Evolutionary conservation across 1,140 invertebrate genomes (phyloP).

Genomic region (Phthorimaea operculella): DNA sequence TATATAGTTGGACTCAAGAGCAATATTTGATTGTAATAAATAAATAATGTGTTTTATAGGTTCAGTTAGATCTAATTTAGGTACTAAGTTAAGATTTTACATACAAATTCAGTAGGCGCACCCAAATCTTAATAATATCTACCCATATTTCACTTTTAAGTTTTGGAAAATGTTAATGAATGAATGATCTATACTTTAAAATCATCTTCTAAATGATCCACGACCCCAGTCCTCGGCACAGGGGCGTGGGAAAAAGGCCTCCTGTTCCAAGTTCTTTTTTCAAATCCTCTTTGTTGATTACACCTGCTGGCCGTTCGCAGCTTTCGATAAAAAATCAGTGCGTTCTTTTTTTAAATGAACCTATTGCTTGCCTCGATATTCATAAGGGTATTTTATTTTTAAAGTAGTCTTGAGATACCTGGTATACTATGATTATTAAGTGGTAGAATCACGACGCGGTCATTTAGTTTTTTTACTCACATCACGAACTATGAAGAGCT

Average conservation of each 20-base stretch:
- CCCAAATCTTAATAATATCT: too few species aligned
- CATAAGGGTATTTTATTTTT: constrained; percentile 46
- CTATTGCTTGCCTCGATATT: constrained; percentile 42
- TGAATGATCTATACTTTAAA: constrained; percentile 16
- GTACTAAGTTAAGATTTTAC: too few species aligned
- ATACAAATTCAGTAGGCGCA: too few species aligned
- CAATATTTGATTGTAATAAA: too few species aligned
- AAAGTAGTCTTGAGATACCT: constrained; percentile 62
- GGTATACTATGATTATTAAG: constrained; percentile 55
- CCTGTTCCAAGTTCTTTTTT: constrained; percentile 57
- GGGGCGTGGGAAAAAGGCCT: constrained; percentile 64
- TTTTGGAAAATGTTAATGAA: too few species aligned
- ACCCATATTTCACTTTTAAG: too few species aligned
- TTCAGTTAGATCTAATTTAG: too few species aligned
- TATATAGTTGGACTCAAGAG: too few species aligned
- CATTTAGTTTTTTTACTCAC: constrained; percentile 39
- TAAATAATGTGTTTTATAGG: too few species aligned
- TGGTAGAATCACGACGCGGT: constrained; percentile 53
- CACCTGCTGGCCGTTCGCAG: constrained; percentile 63
- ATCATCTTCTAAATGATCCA: constrained; percentile 37
- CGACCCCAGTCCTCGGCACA: constrained; percentile 15
- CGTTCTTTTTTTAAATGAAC: constrained; percentile 50
- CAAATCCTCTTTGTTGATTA: constrained; percentile 60
- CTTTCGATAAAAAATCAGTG: constrained; percentile 61
- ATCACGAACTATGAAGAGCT: constrained; percentile 49